These are phyloP conservation scores for Uromys caudimaculatus DNA, from an alignment of 2,797 vertebrate species.

Conservation along the genomic window DNA sequence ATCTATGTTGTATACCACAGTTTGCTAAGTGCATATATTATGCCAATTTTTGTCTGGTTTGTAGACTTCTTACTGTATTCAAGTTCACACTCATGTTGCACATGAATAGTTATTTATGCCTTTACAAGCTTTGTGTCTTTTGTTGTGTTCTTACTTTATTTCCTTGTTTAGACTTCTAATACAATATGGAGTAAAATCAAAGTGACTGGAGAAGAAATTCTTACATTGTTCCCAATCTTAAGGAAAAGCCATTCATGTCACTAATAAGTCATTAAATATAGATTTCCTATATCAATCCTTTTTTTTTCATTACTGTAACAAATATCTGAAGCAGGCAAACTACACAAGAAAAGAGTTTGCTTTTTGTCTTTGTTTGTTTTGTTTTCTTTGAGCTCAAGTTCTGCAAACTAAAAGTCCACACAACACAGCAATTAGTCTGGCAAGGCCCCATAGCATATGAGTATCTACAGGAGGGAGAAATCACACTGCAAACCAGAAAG, in stretches of 20 bases:
- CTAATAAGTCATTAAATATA: constrained; percentile 29
- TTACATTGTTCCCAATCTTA: constrained; percentile 33
- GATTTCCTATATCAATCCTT: not conserved
- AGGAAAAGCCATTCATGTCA: constrained; percentile 34
- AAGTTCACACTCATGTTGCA: constrained; percentile 36
- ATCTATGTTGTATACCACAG: not conserved
- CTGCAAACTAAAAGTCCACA: not conserved
- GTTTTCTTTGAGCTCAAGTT: not conserved
- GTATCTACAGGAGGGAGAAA: not conserved
- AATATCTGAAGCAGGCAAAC: not conserved
- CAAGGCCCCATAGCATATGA: not conserved
- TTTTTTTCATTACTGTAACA: not conserved
- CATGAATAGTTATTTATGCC: not conserved
- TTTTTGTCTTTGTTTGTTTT: not conserved
- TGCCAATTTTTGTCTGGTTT: not conserved
- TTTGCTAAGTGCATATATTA: constrained; percentile 5
- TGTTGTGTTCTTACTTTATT: constrained; percentile 30
- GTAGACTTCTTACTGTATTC: constrained; percentile 3
- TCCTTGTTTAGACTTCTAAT: not conserved
- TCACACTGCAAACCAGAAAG: not conserved
- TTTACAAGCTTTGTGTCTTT: not conserved
- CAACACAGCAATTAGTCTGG: not conserved
- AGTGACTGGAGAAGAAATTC: constrained; percentile 21
- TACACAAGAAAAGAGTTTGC: not conserved
- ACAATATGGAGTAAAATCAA: not conserved